A percentile compares a stretch with the other conserved stretches of the same genome.
phyloP scores from a whole-genome alignment of 1,140 invertebrate genomes.

The Polypedilum pembai region DNA sequence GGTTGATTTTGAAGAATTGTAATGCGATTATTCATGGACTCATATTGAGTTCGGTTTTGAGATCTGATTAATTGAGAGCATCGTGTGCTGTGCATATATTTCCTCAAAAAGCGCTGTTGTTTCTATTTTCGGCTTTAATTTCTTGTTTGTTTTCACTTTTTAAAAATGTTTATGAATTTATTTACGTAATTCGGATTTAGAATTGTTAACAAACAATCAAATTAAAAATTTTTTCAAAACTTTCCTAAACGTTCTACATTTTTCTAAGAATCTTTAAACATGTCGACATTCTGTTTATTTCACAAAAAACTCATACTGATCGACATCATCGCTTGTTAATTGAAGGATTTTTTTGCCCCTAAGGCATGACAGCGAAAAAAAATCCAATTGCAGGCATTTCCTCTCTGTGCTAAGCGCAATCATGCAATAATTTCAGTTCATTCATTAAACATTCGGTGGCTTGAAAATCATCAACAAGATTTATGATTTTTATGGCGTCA shows the following conservation, averaged over 20 bases:
- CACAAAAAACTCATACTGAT: no score
- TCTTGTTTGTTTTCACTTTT: background rate
- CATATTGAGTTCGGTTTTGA: background rate
- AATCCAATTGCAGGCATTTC: background rate
- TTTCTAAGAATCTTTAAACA: no score
- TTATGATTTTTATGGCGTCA: slow-evolving; percentile 28
- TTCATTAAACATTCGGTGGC: slow-evolving; percentile 23
- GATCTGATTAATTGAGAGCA: slow-evolving; percentile 2
- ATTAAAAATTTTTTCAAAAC: no score
- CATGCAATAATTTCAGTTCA: slow-evolving; percentile 26
- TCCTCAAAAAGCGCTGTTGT: background rate
- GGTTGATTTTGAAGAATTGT: background rate
- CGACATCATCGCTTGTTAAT: no score
- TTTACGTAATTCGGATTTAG: no score
- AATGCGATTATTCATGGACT: slow-evolving; percentile 17
- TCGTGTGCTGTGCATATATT: background rate
- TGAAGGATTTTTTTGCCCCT: no score
- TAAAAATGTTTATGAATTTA: background rate
- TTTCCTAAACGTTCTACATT: no score
- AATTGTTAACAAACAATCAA: no score
- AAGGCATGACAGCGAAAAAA: no score
- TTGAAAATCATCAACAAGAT: slow-evolving; percentile 14
- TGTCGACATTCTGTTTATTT: no score
- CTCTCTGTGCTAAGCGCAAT: background rate
- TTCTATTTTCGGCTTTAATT: background rate